Evolutionary conservation across 2,888 invertebrate genomes (phyloP), one percentile per base, ranked within the genome.

Genomic region (Monochamus alternatus): DNA sequence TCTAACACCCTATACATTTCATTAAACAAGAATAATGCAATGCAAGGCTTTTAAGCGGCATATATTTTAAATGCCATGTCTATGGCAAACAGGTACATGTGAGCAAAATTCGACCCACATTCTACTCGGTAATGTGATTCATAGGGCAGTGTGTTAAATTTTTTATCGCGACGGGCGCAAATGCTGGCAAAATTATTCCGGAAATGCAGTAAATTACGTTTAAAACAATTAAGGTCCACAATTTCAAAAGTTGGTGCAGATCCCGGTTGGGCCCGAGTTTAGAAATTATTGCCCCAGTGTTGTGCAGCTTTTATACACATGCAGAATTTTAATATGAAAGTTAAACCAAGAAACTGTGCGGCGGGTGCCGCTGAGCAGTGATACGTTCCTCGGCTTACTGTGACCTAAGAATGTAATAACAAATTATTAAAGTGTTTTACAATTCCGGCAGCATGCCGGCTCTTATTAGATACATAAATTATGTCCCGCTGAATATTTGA

Each of bases 171-270:
- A 30, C 31, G 12, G 22, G 51, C 31, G 69, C 60, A 60, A 69
- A 51, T 59, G 60, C n/a, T 32, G 60, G 67, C 59, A 67, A 73
- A 74, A 68, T 75, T 74, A 73, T 73, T 74, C 66, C 31, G 64
- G 43, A 62, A 75, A 73, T 63, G 62, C 63, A 69, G 75, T 75
- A 78, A 77, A 77, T 76, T 73, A 76, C 75, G 75, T 78, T 75
- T 76, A 75, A 75, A 76, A 76, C 78, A 70, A 76, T 76, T 76
- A 78, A 72, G 70, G 75, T 73, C 69, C 62, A 66, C 76, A 76
- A 78, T 78, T 76, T 75, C 75, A 75, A 78, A 78, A 78, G 69
- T 78, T 76, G 67, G 64, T 75, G 75, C 67, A 64, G 55, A 76
- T 74, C 74, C 72, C 72, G 47, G 30, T 55, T 52, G 76, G 64